phyloP scores from a whole-genome alignment of 2,797 vertebrate species.

The Periparus ater region DNA sequence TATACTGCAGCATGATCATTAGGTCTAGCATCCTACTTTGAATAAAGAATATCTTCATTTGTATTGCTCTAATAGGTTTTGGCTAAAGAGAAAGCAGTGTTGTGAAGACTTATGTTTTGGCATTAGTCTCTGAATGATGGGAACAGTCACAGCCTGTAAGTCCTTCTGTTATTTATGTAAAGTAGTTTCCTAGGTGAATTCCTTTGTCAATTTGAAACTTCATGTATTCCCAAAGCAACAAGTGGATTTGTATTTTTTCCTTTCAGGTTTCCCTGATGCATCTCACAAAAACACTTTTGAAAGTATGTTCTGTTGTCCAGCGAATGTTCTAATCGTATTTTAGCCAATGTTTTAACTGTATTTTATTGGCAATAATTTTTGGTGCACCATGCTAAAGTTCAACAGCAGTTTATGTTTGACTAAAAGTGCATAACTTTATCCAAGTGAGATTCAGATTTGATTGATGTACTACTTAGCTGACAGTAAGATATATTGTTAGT shows the following conservation, averaged over 20 bases:
- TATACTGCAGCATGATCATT: not conserved
- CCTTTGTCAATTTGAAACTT: not conserved
- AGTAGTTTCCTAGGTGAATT: not conserved
- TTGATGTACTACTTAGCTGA: not conserved
- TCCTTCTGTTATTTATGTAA: not conserved
- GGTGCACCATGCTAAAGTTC: not conserved
- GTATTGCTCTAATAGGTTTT: not conserved
- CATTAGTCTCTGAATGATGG: not conserved
- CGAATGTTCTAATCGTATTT: not conserved
- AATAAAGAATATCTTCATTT: not conserved
- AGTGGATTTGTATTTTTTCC: not conserved
- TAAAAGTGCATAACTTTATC: not conserved
- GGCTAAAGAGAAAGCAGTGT: not conserved
- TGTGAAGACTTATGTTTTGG: not conserved
- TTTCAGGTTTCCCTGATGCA: not conserved
- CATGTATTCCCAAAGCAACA: not conserved
- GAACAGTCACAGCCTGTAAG: not conserved
- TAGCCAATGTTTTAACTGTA: not conserved
- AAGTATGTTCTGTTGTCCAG: not conserved
- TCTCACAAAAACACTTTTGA: not conserved
- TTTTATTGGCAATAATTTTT: not conserved
- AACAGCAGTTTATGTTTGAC: not conserved
- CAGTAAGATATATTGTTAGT: not conserved
- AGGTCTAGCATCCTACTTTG: not conserved
- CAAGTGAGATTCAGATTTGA: not conserved